Conservation (phyloP, 2,113 vertebrate species). For the Pollimyrus isidori region DNA sequence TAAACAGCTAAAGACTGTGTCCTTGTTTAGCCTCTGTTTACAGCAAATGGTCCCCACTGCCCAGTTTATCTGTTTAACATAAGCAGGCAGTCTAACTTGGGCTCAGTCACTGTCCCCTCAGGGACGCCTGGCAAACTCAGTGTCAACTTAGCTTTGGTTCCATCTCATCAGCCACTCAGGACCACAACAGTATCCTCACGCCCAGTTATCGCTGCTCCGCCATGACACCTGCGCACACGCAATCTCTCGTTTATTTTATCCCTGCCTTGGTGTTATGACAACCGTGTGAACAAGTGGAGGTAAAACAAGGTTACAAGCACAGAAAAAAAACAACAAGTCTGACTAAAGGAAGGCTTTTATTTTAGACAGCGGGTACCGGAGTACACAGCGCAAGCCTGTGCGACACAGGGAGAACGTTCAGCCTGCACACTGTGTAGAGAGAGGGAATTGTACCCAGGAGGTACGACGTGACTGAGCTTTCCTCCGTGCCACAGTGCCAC, state of each 20-base stretch:
- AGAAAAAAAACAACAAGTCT: neutral
- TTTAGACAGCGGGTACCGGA: neutral
- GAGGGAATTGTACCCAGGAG: neutral
- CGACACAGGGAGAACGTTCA: neutral
- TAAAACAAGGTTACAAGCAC: neutral
- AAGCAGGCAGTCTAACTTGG: neutral
- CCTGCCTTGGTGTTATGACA: neutral
- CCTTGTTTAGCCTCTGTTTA: neutral
- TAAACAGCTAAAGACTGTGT: neutral
- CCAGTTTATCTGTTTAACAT: neutral
- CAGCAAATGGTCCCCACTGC: neutral
- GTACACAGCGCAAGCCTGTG: neutral
- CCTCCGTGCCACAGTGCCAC: neutral
- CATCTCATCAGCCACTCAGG: neutral
- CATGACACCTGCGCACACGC: neutral
- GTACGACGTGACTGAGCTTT: neutral
- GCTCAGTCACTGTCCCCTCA: neutral
- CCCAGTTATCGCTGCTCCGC: neutral
- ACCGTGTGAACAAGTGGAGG: neutral
- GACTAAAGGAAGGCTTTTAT: neutral
- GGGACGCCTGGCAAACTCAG: neutral
- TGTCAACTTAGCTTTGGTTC: neutral
- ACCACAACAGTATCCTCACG: neutral
- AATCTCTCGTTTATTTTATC: neutral
- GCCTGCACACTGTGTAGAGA: neutral